phyloP scores from a whole-genome alignment of 1,140 invertebrate species.

The Drosophila bipectinata region DNA sequence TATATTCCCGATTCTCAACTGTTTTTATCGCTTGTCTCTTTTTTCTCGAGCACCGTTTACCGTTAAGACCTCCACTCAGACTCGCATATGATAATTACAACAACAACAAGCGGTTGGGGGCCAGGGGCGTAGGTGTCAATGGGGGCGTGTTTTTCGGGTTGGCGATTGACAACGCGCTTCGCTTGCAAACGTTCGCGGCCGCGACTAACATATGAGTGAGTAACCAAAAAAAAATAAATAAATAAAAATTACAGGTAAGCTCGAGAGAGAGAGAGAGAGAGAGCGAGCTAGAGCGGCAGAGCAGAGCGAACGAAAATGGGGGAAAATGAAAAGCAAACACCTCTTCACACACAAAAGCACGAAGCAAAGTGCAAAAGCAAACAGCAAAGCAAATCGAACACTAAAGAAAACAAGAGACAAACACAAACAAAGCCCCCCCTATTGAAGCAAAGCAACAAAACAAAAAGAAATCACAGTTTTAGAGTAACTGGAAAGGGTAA shows the following conservation, averaged over 20 bases:
- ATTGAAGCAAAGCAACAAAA: slow-evolving; percentile 36
- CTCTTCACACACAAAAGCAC: slow-evolving; percentile 41
- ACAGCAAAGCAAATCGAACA: slow-evolving; percentile 46
- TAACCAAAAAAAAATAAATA: slow-evolving; percentile 49
- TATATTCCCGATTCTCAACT: slow-evolving; percentile 33
- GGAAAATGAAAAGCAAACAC: slow-evolving; percentile 32
- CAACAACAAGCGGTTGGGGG: slow-evolving; percentile 3
- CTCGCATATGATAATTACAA: slow-evolving; percentile 38
- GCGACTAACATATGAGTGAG: slow-evolving; percentile 69
- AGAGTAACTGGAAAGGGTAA: neutral
- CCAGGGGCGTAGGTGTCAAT: slow-evolving; percentile 26
- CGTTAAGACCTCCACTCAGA: slow-evolving; percentile 36
- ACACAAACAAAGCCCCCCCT: slow-evolving; percentile 20
- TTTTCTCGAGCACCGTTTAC: slow-evolving; percentile 25
- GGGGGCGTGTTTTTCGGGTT: slow-evolving; percentile 33
- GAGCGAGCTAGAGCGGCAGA: slow-evolving; percentile 15
- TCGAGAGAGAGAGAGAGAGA: slow-evolving; percentile 22
- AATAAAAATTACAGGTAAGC: neutral
- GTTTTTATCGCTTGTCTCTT: slow-evolving; percentile 39
- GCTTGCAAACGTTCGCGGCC: slow-evolving; percentile 67
- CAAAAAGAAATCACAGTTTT: slow-evolving; percentile 59
- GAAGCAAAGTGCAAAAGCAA: slow-evolving; percentile 68
- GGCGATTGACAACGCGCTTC: slow-evolving; percentile 51
- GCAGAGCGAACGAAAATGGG: slow-evolving; percentile 12
- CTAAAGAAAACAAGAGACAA: slow-evolving; percentile 31